phyloP scores from a whole-genome alignment of 2,113 vertebrate species.

The Origma solitaria region DNA sequence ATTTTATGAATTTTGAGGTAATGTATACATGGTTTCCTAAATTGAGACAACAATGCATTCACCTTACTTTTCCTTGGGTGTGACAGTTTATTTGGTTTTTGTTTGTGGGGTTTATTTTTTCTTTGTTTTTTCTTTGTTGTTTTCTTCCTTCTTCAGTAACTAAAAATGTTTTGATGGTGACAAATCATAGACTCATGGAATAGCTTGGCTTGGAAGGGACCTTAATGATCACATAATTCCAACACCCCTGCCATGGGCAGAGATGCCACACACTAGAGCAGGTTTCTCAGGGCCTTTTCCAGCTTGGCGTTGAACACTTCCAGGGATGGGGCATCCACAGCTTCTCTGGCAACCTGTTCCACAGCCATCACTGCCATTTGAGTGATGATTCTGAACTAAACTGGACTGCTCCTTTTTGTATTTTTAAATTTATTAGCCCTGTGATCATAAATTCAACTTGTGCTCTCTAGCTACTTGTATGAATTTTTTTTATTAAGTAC shows the following conservation, averaged over 20 bases:
- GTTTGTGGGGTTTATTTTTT: too few species aligned
- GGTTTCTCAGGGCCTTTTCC: not conserved
- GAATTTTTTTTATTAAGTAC: not conserved
- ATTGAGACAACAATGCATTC: not conserved
- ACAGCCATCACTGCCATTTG: not conserved
- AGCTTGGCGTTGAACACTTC: not conserved
- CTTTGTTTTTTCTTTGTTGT: fast-evolving
- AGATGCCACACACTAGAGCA: not conserved
- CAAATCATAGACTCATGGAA: not conserved
- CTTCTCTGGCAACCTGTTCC: not conserved
- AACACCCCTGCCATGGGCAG: not conserved
- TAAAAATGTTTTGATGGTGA: not conserved
- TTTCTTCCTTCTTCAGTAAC: not conserved
- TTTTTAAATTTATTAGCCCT: not conserved
- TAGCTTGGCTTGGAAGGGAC: not conserved
- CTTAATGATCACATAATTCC: not conserved
- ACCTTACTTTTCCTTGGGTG: not conserved
- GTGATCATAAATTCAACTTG: not conserved
- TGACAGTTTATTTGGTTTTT: not conserved
- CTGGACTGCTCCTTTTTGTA: not conserved
- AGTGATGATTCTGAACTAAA: not conserved
- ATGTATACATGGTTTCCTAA: not conserved
- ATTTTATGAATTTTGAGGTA: not conserved
- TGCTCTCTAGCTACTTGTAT: not conserved
- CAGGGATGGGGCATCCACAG: too few species aligned